A percentile compares a stretch with the other conserved stretches of the same genome.
Conservation (phyloP, 2,797 vertebrate species). For the Peromyscus nudipes region DNA sequence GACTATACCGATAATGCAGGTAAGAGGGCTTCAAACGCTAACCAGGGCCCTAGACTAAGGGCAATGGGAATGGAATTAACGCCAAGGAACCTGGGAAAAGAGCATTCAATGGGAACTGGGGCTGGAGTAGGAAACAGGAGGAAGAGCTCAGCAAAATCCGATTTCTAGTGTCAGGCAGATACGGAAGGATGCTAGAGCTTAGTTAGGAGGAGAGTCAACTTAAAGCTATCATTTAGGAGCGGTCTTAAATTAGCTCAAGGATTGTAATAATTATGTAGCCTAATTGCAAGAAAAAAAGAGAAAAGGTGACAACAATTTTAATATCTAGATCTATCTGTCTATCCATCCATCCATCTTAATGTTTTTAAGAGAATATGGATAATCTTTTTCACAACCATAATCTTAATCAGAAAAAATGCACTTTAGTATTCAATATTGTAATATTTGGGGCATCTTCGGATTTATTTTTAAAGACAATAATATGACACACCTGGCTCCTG, state of each 20-base stretch:
- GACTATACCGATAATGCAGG: neutral
- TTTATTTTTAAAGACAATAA: conserved; percentile 22
- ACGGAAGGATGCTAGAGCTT: neutral
- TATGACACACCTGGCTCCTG: neutral
- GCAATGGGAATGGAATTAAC: neutral
- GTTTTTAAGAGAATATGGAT: conserved; percentile 8
- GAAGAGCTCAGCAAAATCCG: conserved; percentile 5
- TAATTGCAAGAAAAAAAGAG: neutral
- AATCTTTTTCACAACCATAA: conserved; percentile 43
- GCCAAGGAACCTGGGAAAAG: conserved; percentile 18
- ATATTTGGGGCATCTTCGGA: neutral
- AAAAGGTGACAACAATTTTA: neutral
- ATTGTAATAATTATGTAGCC: neutral
- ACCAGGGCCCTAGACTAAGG: neutral
- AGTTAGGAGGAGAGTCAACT: neutral
- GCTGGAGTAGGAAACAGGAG: conserved; percentile 4
- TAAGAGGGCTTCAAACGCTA: neutral
- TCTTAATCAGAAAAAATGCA: conserved; percentile 35
- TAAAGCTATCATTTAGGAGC: neutral
- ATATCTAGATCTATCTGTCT: neutral
- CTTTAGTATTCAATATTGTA: conserved; percentile 20
- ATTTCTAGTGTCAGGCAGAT: neutral
- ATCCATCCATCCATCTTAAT: neutral
- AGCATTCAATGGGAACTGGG: neutral
- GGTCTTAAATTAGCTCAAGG: neutral